These are phyloP conservation scores for Trachurus trachurus DNA, from an alignment of 2,797 vertebrate genomes.

Conservation along the genomic window DNA sequence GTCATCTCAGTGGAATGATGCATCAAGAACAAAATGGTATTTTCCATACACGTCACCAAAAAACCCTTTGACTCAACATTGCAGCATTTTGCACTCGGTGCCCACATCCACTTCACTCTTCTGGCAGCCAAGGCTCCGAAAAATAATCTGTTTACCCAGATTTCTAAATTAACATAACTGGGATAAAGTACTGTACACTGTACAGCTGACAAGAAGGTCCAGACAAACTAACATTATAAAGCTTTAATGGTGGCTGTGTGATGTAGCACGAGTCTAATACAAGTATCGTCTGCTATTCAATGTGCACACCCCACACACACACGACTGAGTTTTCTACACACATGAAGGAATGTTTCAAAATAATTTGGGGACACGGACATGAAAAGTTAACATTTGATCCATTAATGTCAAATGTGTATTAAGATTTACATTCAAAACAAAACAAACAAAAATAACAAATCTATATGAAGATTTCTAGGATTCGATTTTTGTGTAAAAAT, in stretches of 20 bases:
- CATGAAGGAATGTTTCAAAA: slow-evolving; percentile 68
- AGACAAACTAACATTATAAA: background rate
- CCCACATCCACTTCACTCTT: background rate
- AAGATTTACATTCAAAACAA: slow-evolving; percentile 40
- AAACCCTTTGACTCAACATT: slow-evolving; percentile 14
- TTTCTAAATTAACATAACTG: slow-evolving; percentile 4
- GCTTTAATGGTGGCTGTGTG: slow-evolving; percentile 13
- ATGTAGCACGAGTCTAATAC: background rate
- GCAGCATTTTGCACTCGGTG: background rate
- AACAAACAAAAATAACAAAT: background rate
- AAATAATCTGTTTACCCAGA: background rate
- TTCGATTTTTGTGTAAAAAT: background rate
- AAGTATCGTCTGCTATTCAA: slow-evolving; percentile 1
- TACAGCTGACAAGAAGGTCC: background rate
- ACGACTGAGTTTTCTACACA: slow-evolving; percentile 18
- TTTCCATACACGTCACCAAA: background rate
- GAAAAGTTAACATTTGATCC: slow-evolving; percentile 9
- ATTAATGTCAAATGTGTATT: slow-evolving; percentile 1
- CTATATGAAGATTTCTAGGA: background rate
- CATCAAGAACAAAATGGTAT: slow-evolving; percentile 33
- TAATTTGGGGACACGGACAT: slow-evolving; percentile 21
- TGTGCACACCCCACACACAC: slow-evolving; percentile 14
- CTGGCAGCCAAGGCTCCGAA: background rate
- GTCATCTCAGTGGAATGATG: slow-evolving; percentile 50
- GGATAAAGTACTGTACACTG: background rate